Evolutionary conservation across 2,888 invertebrate genomes (phyloP).

Genomic region (Diplolepis rosae): DNA sequence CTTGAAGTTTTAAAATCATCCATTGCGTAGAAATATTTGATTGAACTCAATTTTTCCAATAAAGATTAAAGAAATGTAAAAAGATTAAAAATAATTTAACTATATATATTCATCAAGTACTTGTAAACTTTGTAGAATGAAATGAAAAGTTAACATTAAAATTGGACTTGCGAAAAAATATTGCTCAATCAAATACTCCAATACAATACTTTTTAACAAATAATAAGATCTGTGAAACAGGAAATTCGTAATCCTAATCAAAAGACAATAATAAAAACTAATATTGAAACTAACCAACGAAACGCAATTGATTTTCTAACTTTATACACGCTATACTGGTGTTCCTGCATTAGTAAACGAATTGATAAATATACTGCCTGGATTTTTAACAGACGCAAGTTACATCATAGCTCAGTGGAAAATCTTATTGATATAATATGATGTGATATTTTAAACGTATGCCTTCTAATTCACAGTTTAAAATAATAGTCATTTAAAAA

Average conservation of each 20-base stretch:
- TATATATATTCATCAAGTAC: too few relatives aligned
- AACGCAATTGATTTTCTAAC: slow-evolving; percentile 1
- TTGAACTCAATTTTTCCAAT: too few relatives aligned
- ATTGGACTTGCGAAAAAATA: background rate
- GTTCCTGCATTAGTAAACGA: slow-evolving; percentile 24
- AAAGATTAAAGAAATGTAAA: too few relatives aligned
- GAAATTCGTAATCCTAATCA: slow-evolving; percentile 8
- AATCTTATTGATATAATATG: background rate
- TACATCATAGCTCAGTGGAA: background rate
- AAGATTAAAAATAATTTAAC: background rate
- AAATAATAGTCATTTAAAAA: background rate
- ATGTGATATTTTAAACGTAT: background rate
- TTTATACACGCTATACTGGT: slow-evolving; percentile 7
- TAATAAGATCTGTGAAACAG: slow-evolving; percentile 18
- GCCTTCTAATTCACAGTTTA: background rate
- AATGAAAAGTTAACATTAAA: background rate
- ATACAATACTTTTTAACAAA: background rate
- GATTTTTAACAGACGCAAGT: slow-evolving; percentile 29
- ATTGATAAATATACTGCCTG: background rate
- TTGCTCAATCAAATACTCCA: background rate
- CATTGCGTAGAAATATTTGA: background rate
- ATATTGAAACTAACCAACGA: slow-evolving; percentile 11
- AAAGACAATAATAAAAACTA: background rate
- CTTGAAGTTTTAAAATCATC: background rate
- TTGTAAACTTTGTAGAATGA: background rate